These are phyloP conservation scores for Oxytorus armatus DNA, from an alignment of 2,888 invertebrate genomes.

Conservation along the genomic window DNA sequence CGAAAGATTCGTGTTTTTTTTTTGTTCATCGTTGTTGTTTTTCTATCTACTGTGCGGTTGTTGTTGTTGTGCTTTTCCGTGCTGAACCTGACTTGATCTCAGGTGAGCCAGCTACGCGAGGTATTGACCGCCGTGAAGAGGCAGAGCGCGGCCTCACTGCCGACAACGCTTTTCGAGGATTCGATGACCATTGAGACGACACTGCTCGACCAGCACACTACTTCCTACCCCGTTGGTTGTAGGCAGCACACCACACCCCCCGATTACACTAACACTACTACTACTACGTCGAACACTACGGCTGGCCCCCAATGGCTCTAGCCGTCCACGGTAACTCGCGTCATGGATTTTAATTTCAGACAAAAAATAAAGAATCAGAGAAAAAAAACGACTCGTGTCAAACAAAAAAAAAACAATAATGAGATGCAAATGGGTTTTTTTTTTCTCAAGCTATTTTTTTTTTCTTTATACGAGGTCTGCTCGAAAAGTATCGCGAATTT, in stretches of 20 bases:
- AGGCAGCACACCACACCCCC: constrained; percentile 84
- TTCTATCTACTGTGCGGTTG: constrained; percentile 46
- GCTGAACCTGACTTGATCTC: constrained; percentile 80
- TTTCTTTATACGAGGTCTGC: too few relatives aligned
- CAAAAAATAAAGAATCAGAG: constrained; percentile 54
- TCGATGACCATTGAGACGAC: constrained; percentile 83
- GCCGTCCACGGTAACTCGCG: constrained; percentile 84
- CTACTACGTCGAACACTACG: constrained; percentile 77
- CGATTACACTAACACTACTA: constrained; percentile 84
- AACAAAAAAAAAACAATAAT: constrained; percentile 22
- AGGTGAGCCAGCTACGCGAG: constrained; percentile 84
- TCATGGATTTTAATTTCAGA: constrained; percentile 83
- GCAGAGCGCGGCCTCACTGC: constrained; percentile 81
- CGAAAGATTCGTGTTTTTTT: too few relatives aligned
- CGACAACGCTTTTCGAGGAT: constrained; percentile 82
- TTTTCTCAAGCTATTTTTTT: constrained; percentile 22
- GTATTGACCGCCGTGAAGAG: constrained; percentile 83
- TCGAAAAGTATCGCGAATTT: too few relatives aligned
- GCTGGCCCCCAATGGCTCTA: constrained; percentile 84
- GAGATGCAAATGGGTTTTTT: constrained; percentile 17
- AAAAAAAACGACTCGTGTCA: constrained; percentile 6
- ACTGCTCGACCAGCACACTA: constrained; percentile 83
- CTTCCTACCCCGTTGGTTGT: constrained; percentile 83
- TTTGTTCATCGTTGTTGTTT: not conserved
- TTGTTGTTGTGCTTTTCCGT: constrained; percentile 65